Conservation (phyloP, 2,113 vertebrate species). For the Oxyura jamaicensis region DNA sequence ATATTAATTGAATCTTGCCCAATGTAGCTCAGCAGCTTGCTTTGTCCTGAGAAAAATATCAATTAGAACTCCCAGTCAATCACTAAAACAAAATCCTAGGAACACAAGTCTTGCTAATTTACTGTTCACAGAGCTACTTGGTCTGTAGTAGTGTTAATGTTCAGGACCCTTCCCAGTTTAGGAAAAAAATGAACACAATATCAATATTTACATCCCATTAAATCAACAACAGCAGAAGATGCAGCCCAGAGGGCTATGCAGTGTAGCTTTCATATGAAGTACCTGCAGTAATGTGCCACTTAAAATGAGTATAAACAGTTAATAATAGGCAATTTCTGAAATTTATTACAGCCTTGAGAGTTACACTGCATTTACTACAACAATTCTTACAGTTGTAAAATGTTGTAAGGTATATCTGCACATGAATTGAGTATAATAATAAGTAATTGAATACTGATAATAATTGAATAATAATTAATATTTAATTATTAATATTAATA, state of each 20-base stretch:
- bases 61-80: background rate
- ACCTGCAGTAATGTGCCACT: background rate
- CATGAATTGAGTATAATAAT: background rate
- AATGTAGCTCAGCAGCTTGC: background rate
- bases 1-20: background rate
- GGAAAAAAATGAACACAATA: background rate
- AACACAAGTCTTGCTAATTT: background rate
- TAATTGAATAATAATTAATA: too few species aligned
- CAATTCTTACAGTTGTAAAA: background rate
- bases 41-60: background rate
- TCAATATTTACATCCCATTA: background rate
- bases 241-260: background rate
- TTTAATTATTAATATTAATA: too few species aligned
- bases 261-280: background rate
- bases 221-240: background rate
- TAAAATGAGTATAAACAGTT: background rate
- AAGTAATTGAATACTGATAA: too few species aligned
- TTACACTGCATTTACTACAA: background rate
- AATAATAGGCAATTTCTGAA: background rate
- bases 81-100: background rate
- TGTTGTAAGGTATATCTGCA: background rate
- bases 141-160: background rate
- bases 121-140: background rate
- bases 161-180: background rate
- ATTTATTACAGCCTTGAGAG: background rate